Conservation (phyloP, 1,140 invertebrate genomes). For the Oreohelix idahoensis region DNA sequence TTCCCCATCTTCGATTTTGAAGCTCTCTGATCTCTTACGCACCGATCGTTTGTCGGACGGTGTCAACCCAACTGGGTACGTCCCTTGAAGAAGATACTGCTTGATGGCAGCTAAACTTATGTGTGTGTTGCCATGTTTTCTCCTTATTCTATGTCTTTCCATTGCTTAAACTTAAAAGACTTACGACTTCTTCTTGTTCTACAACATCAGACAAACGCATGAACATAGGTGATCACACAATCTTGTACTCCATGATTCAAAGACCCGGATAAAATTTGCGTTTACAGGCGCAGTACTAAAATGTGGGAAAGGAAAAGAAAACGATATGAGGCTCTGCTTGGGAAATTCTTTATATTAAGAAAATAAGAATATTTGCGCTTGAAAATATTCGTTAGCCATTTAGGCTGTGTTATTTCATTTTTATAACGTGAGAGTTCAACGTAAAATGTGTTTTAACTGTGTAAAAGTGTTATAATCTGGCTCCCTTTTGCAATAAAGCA, state of each 20-base stretch:
- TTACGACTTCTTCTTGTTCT: neutral
- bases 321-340: constrained; percentile 1
- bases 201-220: neutral
- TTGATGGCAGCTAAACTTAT: constrained; percentile 32
- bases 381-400: no score
- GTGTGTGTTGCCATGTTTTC: constrained; percentile 29
- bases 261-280: constrained; percentile 40
- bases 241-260: constrained; percentile 31
- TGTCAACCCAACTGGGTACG: constrained; percentile 32
- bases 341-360: no score
- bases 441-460: no score
- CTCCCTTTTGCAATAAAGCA: no score
- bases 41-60: constrained; percentile 34
- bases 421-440: no score
- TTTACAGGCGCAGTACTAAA: constrained; percentile 14
- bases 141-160: constrained; percentile 7
- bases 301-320: neutral
- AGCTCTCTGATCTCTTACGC: constrained; percentile 34
- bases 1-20: constrained; percentile 37
- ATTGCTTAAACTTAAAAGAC: neutral
- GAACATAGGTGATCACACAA: constrained; percentile 37
- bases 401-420: no score
- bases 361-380: no score
- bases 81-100: constrained; percentile 25
- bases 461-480: no score